phyloP scores from a whole-genome alignment of 2,797 vertebrate genomes.

The Agapornis canus region DNA sequence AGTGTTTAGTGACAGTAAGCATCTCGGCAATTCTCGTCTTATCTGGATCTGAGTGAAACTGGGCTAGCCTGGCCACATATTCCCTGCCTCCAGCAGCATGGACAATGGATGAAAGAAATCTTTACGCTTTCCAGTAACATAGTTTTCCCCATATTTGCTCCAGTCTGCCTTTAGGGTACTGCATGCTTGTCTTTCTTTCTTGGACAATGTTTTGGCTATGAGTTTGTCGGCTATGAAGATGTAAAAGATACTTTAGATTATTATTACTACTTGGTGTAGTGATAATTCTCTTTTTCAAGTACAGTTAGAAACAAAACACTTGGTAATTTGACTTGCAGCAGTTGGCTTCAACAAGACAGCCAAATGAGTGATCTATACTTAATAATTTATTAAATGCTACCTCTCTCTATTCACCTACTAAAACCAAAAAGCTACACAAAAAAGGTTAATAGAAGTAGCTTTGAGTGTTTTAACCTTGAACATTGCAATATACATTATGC shows the following conservation, averaged over 20 bases:
- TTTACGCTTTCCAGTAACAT: background rate
- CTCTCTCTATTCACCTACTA: background rate
- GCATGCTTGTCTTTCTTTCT: background rate
- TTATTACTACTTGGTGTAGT: background rate
- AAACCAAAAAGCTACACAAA: background rate
- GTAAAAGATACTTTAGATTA: background rate
- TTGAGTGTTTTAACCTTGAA: background rate
- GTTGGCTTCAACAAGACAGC: background rate
- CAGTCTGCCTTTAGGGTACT: background rate
- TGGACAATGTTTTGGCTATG: background rate
- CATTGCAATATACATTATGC: background rate
- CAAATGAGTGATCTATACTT: background rate
- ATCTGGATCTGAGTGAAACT: background rate
- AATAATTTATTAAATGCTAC: constrained; percentile 5
- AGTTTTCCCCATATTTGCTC: background rate
- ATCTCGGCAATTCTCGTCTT: background rate
- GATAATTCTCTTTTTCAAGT: background rate
- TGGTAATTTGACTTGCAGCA: background rate
- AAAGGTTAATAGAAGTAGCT: background rate
- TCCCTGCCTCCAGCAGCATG: background rate
- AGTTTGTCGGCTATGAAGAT: background rate
- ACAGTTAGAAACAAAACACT: background rate
- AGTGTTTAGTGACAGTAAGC: background rate
- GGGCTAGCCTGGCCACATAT: background rate
- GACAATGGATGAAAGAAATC: background rate